These are phyloP conservation scores for Bathynomus jamesi DNA, from an alignment of 1,140 invertebrate genomes.

Conservation along the genomic window DNA sequence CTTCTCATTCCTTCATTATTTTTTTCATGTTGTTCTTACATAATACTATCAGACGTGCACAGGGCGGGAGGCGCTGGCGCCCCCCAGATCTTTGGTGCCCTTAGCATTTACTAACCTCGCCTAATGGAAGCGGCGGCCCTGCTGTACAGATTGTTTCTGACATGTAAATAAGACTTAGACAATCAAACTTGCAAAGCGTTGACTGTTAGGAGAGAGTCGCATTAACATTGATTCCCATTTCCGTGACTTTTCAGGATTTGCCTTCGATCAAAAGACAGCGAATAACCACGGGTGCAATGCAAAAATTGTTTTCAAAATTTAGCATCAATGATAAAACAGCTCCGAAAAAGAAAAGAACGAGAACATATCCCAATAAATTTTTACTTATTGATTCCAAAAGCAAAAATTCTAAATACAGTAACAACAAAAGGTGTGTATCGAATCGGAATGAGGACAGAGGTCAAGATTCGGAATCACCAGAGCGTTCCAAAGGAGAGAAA, in stretches of 20 bases:
- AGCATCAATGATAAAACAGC: slow-evolving; percentile 19
- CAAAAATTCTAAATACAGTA: background rate
- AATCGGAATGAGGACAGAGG: background rate
- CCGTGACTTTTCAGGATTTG: slow-evolving; percentile 20
- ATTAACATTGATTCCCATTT: no score
- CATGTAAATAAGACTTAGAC: no score
- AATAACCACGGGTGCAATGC: slow-evolving; percentile 28
- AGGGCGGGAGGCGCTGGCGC: no score
- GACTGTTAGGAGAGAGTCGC: no score
- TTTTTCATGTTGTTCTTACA: no score
- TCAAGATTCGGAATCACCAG: background rate
- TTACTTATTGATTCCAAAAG: background rate
- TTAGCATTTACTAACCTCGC: no score
- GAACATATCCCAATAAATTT: background rate
- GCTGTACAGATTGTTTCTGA: no score
- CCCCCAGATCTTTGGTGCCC: no score
- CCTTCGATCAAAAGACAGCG: slow-evolving; percentile 29
- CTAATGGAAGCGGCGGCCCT: no score
- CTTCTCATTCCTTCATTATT: no score
- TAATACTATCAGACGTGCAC: no score
- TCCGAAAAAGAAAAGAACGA: background rate
- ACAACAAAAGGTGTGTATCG: background rate
- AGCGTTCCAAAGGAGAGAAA: background rate
- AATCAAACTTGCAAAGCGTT: no score
- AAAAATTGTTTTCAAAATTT: slow-evolving; percentile 26